Evolutionary conservation across 2,797 vertebrate species (phyloP).

Genomic region (Delichon dasypus): DNA sequence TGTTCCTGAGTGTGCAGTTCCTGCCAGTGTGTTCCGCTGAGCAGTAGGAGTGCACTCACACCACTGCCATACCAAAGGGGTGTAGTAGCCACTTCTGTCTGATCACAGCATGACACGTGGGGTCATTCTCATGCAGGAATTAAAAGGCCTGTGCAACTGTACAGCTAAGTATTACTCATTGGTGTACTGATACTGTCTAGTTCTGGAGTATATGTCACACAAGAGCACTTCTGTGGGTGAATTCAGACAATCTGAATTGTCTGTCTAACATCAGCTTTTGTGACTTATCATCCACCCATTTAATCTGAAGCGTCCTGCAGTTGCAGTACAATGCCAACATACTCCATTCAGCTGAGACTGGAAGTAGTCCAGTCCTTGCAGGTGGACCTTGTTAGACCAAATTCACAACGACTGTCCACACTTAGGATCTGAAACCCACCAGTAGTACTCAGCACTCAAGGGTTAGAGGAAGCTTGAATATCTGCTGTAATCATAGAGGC

Average conservation of each 20-base stretch:
- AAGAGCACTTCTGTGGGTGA: not conserved
- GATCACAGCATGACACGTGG: rapidly evolving
- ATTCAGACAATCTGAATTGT: not conserved
- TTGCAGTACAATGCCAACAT: not conserved
- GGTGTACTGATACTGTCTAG: not conserved
- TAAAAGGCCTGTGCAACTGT: not conserved
- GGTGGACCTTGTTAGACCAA: not conserved
- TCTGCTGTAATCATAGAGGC: not conserved
- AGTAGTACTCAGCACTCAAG: not conserved
- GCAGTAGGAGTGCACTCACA: not conserved
- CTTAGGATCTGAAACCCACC: not conserved
- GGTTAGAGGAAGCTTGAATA: not conserved
- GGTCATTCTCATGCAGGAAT: not conserved
- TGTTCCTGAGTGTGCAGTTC: not conserved
- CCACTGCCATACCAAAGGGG: not conserved
- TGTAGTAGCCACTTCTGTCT: not conserved
- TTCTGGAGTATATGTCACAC: not conserved
- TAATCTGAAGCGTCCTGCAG: not conserved
- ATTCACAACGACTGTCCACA: not conserved
- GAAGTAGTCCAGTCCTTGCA: not conserved
- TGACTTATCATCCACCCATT: not conserved
- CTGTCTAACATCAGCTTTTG: not conserved
- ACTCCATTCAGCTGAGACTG: not conserved
- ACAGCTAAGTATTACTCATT: not conserved
- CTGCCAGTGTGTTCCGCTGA: not conserved